Evolutionary conservation across 2,113 vertebrate species (phyloP).

Genomic region (Gadus chalcogrammus): DNA sequence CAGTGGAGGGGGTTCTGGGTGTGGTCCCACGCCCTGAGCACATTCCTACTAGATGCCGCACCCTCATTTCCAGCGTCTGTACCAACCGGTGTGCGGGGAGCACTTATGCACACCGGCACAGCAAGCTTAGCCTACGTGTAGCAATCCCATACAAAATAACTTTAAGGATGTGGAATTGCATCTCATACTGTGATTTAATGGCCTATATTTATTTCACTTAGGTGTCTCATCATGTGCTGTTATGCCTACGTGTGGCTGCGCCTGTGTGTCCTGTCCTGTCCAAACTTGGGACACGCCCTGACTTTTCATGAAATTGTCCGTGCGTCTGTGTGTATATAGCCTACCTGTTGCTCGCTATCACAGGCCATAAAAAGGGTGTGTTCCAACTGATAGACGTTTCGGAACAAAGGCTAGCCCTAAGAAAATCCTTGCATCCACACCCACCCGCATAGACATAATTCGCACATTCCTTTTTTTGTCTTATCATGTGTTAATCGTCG

Average conservation of each 20-base stretch:
- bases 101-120: neutral
- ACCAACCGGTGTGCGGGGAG: slow-evolving; percentile 32
- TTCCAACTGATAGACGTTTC: neutral
- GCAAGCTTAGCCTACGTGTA: neutral
- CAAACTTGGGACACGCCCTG: neutral
- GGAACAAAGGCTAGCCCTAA: neutral
- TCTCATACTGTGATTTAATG: too few species aligned
- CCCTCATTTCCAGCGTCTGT: slow-evolving; percentile 42
- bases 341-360: neutral
- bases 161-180: neutral
- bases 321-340: neutral
- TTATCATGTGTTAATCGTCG: too few species aligned
- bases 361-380: neutral
- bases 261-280: neutral
- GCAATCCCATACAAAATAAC: neutral
- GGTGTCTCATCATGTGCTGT: too few species aligned
- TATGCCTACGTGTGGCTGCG: too few species aligned
- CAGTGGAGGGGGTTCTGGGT: slow-evolving; percentile 25
- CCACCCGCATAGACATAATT: too few species aligned
- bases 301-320: neutral
- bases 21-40: slow-evolving; percentile 59
- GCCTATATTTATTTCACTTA: too few species aligned
- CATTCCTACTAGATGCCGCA: slow-evolving; percentile 54
- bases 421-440: neutral
- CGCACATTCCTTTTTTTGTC: neutral